Percentiles rank a stretch among this genome's conserved stretches.
Conservation (phyloP, 2,797 vertebrate genomes). For the Phataginus tetradactyla region DNA sequence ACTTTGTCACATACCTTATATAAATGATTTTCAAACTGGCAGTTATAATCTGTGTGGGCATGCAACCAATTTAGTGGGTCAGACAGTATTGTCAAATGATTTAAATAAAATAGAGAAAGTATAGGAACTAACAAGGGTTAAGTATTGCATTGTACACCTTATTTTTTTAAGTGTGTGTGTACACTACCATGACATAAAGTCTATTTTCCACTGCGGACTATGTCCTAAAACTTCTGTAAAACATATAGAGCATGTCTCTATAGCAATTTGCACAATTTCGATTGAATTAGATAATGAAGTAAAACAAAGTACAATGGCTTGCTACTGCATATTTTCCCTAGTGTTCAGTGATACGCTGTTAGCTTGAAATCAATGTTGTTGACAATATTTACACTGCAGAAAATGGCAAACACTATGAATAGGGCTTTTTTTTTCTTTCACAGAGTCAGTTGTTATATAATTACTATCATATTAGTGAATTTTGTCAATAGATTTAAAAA, state of each 20-base stretch:
- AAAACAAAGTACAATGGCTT: neutral
- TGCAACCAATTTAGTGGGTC: neutral
- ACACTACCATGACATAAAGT: neutral
- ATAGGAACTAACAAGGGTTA: neutral
- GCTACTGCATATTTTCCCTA: neutral
- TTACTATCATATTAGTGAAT: neutral
- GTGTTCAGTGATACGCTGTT: neutral
- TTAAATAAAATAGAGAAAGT: neutral
- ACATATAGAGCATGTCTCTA: neutral
- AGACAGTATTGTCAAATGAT: neutral
- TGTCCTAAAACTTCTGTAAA: neutral
- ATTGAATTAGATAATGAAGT: neutral
- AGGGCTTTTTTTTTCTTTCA: neutral
- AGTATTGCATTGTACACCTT: neutral
- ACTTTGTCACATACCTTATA: neutral
- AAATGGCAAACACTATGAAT: neutral
- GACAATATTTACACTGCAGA: neutral
- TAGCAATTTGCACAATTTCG: neutral
- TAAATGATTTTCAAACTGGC: neutral
- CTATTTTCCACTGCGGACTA: neutral
- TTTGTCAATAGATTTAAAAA: neutral
- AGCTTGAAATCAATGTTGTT: neutral
- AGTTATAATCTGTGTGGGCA: neutral
- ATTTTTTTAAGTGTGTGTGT: neutral
- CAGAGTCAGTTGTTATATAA: neutral